Conservation (phyloP, 2,113 vertebrate species). For the Pungitius pungitius region DNA sequence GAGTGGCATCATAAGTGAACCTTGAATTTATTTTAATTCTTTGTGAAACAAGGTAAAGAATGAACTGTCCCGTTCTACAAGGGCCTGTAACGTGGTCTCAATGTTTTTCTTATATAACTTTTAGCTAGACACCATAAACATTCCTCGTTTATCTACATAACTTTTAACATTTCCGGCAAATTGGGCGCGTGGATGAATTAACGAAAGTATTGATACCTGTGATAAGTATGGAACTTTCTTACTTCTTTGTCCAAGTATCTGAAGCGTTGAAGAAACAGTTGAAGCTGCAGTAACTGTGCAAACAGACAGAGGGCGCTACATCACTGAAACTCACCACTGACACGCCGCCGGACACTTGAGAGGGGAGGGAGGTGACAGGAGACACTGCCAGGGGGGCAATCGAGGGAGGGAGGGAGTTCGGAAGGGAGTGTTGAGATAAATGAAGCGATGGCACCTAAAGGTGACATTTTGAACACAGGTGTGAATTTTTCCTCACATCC, state of each 20-base stretch:
- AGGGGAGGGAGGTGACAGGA: slow-evolving; percentile 1
- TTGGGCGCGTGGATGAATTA: neutral
- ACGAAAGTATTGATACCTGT: neutral
- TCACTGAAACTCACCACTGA: slow-evolving; percentile 56
- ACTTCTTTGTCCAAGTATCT: neutral
- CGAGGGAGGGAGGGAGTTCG: neutral
- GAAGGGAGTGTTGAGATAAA: slow-evolving; percentile 22
- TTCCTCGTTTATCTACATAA: neutral
- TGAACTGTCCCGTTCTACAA: neutral
- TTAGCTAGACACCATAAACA: neutral
- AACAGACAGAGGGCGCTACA: slow-evolving; percentile 74
- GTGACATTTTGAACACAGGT: slow-evolving; percentile 25
- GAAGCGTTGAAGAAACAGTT: slow-evolving; percentile 10
- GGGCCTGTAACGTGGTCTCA: neutral
- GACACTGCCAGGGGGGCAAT: neutral
- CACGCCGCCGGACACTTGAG: slow-evolving; percentile 17
- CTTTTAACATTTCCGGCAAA: neutral
- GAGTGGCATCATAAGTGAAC: neutral
- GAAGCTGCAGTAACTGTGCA: slow-evolving; percentile 40
- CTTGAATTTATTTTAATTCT: neutral
- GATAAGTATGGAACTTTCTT: neutral
- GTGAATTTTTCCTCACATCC: slow-evolving; percentile 5
- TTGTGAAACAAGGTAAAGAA: neutral
- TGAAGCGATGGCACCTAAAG: slow-evolving; percentile 21
- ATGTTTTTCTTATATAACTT: neutral